Conservation (phyloP, 2,888 invertebrate species). For the Eurytoma adleriae region DNA sequence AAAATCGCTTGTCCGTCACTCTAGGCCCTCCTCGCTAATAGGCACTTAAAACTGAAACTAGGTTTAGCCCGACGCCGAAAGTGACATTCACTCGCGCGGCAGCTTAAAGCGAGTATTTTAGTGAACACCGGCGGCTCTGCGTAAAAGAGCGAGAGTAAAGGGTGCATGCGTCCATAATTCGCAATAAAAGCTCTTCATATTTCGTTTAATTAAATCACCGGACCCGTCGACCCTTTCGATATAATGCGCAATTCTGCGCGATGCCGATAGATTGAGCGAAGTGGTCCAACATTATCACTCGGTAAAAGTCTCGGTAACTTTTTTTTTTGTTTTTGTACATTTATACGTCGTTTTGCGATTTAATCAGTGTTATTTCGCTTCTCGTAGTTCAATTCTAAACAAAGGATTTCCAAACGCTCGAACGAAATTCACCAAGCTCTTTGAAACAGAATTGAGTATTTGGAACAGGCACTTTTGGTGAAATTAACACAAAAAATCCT, state of each 20-base stretch:
- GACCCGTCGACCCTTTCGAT: conserved; percentile 3
- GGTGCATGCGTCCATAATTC: conserved; percentile 56
- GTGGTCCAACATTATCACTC: too few species aligned
- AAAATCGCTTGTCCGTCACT: neutral
- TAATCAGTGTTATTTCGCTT: too few species aligned
- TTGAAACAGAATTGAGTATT: too few species aligned
- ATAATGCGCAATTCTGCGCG: conserved; percentile 9
- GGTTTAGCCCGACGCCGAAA: neutral
- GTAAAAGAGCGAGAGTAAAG: conserved; percentile 21
- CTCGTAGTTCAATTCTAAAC: too few species aligned
- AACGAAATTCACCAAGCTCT: too few species aligned
- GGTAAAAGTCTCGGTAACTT: too few species aligned
- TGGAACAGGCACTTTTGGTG: too few species aligned
- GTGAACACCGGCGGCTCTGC: neutral
- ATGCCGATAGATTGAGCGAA: neutral
- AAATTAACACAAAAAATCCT: too few species aligned
- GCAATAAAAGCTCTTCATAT: conserved; percentile 61
- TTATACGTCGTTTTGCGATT: too few species aligned
- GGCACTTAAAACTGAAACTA: conserved; percentile 18
- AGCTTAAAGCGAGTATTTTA: neutral
- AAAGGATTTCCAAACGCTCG: too few species aligned
- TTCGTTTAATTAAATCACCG: conserved; percentile 59
- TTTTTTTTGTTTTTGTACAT: too few species aligned
- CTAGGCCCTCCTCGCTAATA: neutral
- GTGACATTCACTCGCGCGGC: neutral